Conservation (phyloP, 2,113 vertebrate genomes). For the Mobula birostris region DNA sequence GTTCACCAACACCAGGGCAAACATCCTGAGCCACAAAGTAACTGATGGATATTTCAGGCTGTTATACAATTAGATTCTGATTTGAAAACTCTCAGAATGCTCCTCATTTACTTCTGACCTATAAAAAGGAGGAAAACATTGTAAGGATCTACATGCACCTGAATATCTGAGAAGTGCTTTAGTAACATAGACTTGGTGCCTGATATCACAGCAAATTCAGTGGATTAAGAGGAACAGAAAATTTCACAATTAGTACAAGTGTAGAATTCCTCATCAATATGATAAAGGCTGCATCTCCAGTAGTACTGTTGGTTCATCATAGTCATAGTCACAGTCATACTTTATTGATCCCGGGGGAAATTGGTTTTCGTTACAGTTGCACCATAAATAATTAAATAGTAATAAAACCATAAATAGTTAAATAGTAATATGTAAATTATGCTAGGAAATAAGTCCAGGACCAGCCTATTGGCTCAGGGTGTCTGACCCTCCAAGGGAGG, state of each 20-base stretch:
- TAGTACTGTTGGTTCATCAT: background rate
- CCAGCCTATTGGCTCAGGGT: too few species aligned
- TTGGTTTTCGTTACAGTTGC: too few species aligned
- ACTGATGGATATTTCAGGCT: background rate
- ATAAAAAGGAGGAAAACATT: too few species aligned
- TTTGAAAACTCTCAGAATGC: background rate
- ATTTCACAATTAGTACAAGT: background rate
- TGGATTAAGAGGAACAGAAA: background rate
- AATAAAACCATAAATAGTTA: too few species aligned
- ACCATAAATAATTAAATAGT: too few species aligned
- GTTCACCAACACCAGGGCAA: background rate
- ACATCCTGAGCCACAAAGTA: background rate
- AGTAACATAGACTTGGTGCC: background rate
- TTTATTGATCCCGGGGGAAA: too few species aligned
- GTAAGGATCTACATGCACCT: background rate
- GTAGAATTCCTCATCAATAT: background rate
- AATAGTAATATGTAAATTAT: too few species aligned
- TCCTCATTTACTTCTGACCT: background rate
- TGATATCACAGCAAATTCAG: background rate
- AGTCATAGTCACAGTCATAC: too few species aligned
- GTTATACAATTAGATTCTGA: background rate
- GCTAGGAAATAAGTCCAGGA: too few species aligned
- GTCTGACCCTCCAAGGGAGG: too few species aligned
- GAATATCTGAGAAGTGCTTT: background rate
- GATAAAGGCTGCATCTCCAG: background rate